Conservation (phyloP, 2,797 vertebrate species). For the Tenualosa ilisha region DNA sequence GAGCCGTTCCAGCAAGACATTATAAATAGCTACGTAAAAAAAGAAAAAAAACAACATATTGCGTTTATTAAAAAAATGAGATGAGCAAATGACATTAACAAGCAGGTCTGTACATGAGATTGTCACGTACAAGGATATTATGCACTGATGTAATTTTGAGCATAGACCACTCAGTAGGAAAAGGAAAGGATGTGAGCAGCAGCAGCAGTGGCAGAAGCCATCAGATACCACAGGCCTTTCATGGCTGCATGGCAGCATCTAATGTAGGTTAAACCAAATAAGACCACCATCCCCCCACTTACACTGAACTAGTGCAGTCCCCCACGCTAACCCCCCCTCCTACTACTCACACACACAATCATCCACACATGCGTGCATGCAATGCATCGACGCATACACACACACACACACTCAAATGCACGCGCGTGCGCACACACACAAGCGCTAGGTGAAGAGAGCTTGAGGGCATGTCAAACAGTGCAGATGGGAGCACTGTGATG, state of each 20-base stretch:
- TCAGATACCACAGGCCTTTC: background rate
- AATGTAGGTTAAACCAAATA: slow-evolving; percentile 39
- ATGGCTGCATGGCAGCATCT: background rate
- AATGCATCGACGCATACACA: background rate
- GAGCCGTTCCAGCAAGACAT: background rate
- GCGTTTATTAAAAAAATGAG: background rate
- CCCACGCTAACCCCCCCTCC: background rate
- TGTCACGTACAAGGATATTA: background rate
- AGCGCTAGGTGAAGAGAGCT: background rate
- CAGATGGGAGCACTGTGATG: slow-evolving; percentile 11
- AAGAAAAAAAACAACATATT: too few species aligned
- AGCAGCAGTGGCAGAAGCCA: background rate
- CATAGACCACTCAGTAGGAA: background rate
- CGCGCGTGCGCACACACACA: background rate
- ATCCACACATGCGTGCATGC: background rate
- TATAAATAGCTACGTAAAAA: background rate
- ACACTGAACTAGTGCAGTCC: slow-evolving; percentile 11
- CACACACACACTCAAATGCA: background rate
- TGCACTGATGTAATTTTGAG: background rate
- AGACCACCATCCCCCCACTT: slow-evolving; percentile 30
- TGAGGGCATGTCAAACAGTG: slow-evolving; percentile 13
- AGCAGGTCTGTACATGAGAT: too few species aligned
- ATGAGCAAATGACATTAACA: background rate
- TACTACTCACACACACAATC: background rate
- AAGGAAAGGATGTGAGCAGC: background rate